A percentile compares a stretch with the other conserved stretches of the same genome.
These are phyloP conservation scores for Sorex araneus DNA, from an alignment of 2,113 vertebrate species.

Conservation along the genomic window DNA sequence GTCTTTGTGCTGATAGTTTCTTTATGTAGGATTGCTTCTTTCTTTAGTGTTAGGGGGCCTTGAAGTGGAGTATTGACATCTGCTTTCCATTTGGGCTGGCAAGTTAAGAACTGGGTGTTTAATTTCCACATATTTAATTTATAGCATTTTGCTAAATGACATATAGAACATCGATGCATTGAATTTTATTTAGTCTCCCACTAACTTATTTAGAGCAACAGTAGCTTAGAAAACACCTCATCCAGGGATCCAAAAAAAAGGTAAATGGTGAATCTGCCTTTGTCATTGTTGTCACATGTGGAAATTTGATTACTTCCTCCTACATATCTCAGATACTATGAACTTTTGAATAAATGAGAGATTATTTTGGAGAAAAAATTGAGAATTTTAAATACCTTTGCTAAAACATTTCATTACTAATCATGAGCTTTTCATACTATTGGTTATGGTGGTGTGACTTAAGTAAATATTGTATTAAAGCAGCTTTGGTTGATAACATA, in stretches of 20 bases:
- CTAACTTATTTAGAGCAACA: constrained; percentile 12
- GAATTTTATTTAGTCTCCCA: background rate
- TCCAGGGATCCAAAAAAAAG: background rate
- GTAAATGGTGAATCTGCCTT: background rate
- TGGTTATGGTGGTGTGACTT: background rate
- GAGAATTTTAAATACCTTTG: constrained; percentile 27
- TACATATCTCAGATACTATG: background rate
- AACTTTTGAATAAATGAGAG: constrained; percentile 14
- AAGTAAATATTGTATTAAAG: no score
- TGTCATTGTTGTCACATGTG: background rate
- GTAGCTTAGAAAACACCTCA: background rate
- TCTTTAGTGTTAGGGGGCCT: background rate
- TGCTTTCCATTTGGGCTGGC: constrained; percentile 27
- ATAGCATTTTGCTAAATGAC: background rate
- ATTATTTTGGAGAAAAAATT: background rate
- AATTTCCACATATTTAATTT: background rate
- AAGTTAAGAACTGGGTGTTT: constrained; percentile 14
- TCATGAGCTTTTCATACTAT: constrained; percentile 29
- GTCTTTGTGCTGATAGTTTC: no score
- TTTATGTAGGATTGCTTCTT: background rate
- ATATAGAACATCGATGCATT: background rate
- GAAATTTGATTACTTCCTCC: background rate
- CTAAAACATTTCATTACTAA: constrained; percentile 40
- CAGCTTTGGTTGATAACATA: no score
- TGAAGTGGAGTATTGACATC: background rate